Evolutionary conservation across 2,797 vertebrate species (phyloP).

Genomic region (Poecilia gillii): DNA sequence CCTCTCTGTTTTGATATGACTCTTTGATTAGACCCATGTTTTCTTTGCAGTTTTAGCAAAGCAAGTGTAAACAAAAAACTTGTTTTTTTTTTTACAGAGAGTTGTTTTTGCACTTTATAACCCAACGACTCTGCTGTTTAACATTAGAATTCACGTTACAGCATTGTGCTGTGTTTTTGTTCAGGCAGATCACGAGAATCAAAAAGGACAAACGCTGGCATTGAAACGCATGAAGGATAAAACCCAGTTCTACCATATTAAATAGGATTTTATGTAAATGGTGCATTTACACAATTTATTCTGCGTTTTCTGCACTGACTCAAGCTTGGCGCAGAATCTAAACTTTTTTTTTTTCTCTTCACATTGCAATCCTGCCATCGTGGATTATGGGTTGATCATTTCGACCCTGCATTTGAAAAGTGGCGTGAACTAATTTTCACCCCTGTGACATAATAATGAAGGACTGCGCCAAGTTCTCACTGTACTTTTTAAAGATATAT

Average conservation of each 20-base stretch:
- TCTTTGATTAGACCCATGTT: neutral
- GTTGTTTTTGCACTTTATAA: neutral
- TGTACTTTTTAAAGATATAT: neutral
- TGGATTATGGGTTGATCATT: neutral
- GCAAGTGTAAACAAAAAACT: neutral
- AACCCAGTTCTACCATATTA: neutral
- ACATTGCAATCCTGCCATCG: neutral
- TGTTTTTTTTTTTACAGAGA: neutral
- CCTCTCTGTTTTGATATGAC: neutral
- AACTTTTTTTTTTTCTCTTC: neutral
- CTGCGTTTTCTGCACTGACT: neutral
- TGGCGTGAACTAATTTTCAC: neutral
- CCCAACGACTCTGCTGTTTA: neutral
- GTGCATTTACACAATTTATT: neutral
- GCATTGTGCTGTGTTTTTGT: neutral
- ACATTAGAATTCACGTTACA: neutral
- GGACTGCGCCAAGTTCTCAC: neutral
- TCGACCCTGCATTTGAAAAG: neutral
- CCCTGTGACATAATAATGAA: neutral
- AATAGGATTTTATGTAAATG: neutral
- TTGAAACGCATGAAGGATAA: neutral
- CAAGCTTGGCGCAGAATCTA: neutral
- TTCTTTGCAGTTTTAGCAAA: neutral
- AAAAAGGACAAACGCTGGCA: neutral
- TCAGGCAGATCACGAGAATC: neutral